Base-by-base conservation (phyloP, 2,113 vertebrate species). In the Ceyx melanurus region DNA sequence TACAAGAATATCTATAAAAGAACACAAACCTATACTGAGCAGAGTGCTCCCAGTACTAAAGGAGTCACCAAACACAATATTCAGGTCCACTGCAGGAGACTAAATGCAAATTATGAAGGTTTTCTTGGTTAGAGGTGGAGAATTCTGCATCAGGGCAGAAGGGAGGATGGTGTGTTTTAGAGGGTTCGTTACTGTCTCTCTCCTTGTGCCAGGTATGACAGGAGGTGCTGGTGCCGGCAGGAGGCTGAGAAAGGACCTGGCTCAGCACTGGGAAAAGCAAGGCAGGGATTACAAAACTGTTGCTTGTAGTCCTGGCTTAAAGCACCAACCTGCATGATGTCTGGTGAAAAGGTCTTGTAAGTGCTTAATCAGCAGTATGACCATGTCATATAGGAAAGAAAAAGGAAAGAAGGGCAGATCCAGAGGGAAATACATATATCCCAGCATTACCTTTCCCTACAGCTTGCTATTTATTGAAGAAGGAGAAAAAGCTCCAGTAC, bases 391-490 rank as follows among this genome's bases (percentile, higher is more conserved):
- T 1, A 76, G 43, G 37, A 70, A 83, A 71, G 50, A 80, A 87
- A 51, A 77, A 76, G 37, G 83, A 86, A 65, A 25, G 58, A 85
- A 78, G 42, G 37, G 72, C 37, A 83, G 77, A 92, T 67, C 82
- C 50, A 65, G 35, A 70, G 57, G 60, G 82, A 88, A 91, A 92
- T n/a, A 58, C 12, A 33, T 26, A 35, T 45, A 40, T 42, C 45
- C 35, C 80, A 46, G 60, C 51, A 18, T 81, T 83, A 80, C 82
- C 58, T 95, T 81, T 83, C 60, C 72, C 70, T 87, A 23, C 88
- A 90, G 77, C 65, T 73, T 74, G 31, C 79, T 85, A 3, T 82
- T 95, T 93, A 78, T 82, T 92, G 95, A 93, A 95, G 88, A 40
- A 94, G 93, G 82, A 91, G 87, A 87, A 87, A 92, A 92, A 93